Percentiles rank a stretch among this genome's conserved stretches.
These are phyloP conservation scores for Montifringilla adamsi DNA, from an alignment of 2,113 vertebrate genomes.

Conservation along the genomic window DNA sequence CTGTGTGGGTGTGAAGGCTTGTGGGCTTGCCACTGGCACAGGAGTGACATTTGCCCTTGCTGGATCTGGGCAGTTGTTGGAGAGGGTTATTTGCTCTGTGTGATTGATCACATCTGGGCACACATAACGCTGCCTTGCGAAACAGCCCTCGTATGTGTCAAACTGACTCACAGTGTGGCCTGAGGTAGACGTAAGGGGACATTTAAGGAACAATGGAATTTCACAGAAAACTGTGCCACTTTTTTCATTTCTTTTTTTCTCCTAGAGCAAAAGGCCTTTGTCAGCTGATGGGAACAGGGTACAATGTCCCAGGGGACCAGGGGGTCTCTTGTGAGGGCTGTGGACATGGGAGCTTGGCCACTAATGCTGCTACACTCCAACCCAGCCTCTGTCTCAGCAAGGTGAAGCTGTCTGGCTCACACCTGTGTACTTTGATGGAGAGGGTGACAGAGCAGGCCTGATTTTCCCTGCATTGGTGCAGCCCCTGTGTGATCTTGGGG, in stretches of 20 bases:
- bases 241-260: neutral
- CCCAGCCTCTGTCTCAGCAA: neutral
- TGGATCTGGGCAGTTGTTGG: neutral
- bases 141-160: neutral
- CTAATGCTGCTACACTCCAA: neutral
- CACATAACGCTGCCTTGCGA: neutral
- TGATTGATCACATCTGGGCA: slow-evolving; percentile 32
- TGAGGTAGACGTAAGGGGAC: neutral
- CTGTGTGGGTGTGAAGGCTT: neutral
- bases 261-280: neutral
- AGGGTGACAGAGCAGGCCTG: neutral
- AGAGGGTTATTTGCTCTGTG: slow-evolving; percentile 19
- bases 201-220: neutral
- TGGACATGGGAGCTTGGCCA: neutral
- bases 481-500: neutral
- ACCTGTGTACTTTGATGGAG: neutral
- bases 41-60: slow-evolving; percentile 4
- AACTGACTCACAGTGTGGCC: neutral
- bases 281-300: neutral
- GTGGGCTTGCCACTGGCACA: neutral
- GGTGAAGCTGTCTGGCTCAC: neutral
- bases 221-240: neutral
- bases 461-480: neutral
- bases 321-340: neutral
- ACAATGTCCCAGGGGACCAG: rapidly evolving